A percentile compares a stretch with the other conserved stretches of the same genome.
phyloP scores from a whole-genome alignment of 92 coral and sea anemone species.

The Umimayanthus chanpuru region DNA sequence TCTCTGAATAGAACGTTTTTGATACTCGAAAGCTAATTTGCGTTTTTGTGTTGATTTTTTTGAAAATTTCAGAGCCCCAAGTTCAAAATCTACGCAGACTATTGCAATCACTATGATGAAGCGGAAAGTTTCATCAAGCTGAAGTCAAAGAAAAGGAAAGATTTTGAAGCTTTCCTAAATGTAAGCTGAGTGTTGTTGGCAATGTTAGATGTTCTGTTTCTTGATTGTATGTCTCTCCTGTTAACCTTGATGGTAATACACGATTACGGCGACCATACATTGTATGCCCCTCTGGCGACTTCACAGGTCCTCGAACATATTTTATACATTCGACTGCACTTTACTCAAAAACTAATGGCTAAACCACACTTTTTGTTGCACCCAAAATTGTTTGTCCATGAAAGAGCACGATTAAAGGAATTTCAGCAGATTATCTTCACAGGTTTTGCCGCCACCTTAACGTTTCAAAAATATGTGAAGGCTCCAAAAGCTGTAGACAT shows the following conservation, averaged over 20 bases:
- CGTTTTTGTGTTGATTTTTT: neutral
- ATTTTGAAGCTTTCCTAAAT: conserved; percentile 86
- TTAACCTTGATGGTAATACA: too few species aligned
- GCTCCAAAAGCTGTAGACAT: too few species aligned
- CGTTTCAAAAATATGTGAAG: too few species aligned
- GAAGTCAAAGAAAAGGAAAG: conserved; percentile 77
- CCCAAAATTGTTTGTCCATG: neutral
- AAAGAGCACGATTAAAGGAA: too few species aligned
- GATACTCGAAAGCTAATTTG: neutral
- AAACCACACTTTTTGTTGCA: too few species aligned
- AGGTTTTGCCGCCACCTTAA: too few species aligned
- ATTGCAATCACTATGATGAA: conserved; percentile 89
- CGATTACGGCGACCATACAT: too few species aligned
- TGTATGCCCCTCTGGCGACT: too few species aligned
- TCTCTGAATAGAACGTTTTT: neutral
- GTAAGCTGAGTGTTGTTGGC: conserved; percentile 42
- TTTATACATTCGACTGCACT: too few species aligned
- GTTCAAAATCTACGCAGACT: conserved; percentile 88
- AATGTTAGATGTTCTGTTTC: neutral
- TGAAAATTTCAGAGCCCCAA: conserved; percentile 43
- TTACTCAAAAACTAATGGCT: too few species aligned
- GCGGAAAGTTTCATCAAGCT: conserved; percentile 81
- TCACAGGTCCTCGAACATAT: too few species aligned
- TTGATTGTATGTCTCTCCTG: neutral
- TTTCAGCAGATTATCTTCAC: too few species aligned